phyloP scores from a whole-genome alignment of 1,140 invertebrate species.

The Elysia chlorotica region DNA sequence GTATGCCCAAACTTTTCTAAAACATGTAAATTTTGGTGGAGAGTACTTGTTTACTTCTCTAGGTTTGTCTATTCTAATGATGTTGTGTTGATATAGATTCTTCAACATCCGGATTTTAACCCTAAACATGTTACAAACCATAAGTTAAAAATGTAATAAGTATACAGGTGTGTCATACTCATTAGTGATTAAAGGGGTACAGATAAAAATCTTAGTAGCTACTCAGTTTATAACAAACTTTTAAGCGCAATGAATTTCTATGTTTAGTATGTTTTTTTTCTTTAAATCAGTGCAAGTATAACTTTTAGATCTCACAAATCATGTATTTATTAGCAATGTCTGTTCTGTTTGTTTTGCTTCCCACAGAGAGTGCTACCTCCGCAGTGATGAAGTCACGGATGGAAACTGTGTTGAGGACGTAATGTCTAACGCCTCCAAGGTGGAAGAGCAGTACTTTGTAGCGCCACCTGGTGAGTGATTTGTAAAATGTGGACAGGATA shows the following conservation, averaged over 20 bases:
- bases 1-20: too few relatives aligned
- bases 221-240: too few relatives aligned
- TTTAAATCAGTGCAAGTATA: not conserved
- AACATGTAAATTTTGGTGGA: too few relatives aligned
- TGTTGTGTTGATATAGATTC: too few relatives aligned
- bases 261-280: not conserved
- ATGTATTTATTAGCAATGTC: not conserved
- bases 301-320: not conserved
- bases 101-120: too few relatives aligned
- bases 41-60: too few relatives aligned
- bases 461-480: slow-evolving; percentile 76
- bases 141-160: too few relatives aligned
- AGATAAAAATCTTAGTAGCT: not conserved
- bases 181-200: not conserved
- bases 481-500: too few relatives aligned
- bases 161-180: too few relatives aligned
- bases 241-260: not conserved
- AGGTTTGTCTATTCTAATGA: too few relatives aligned
- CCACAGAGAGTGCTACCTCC: slow-evolving; percentile 69
- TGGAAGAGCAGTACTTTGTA: slow-evolving; percentile 87
- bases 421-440: slow-evolving; percentile 73
- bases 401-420: slow-evolving; percentile 72
- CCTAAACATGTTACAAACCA: too few relatives aligned
- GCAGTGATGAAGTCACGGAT: slow-evolving; percentile 74
- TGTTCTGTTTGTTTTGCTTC: not conserved